Conservation (phyloP, 2,888 invertebrate genomes). For the Eupithecia exiguata region DNA sequence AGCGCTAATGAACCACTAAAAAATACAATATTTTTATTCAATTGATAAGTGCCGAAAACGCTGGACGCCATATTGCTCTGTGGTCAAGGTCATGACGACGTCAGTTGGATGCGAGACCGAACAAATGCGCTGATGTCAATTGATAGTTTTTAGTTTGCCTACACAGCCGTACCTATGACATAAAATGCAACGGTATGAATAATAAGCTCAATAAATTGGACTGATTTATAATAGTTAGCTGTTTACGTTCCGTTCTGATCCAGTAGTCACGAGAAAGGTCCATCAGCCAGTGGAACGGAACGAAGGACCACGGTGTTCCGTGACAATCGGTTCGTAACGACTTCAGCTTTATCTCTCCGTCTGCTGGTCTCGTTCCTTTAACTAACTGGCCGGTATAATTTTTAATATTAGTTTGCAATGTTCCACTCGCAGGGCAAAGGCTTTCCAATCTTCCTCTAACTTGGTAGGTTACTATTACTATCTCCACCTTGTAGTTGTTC, state of each 20-base stretch:
- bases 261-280: slow-evolving; percentile 25
- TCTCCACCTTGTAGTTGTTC: not conserved
- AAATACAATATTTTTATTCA: too few species aligned
- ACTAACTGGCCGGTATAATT: not conserved
- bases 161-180: too few species aligned
- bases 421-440: not conserved
- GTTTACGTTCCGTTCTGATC: slow-evolving; percentile 19
- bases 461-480: not conserved
- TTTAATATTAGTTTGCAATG: not conserved
- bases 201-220: not conserved
- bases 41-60: too few species aligned
- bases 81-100: too few species aligned
- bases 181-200: too few species aligned
- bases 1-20: too few species aligned
- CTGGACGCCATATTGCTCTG: too few species aligned
- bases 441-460: not conserved
- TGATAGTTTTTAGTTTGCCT: too few species aligned
- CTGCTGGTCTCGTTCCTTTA: not conserved
- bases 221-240: not conserved
- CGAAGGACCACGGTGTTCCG: slow-evolving; percentile 17
- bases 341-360: not conserved
- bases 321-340: not conserved
- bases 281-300: slow-evolving; percentile 21
- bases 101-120: too few species aligned
- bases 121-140: too few species aligned